Base-by-base conservation (phyloP, 2,888 invertebrate species). In the Hyposoter didymator region DNA sequence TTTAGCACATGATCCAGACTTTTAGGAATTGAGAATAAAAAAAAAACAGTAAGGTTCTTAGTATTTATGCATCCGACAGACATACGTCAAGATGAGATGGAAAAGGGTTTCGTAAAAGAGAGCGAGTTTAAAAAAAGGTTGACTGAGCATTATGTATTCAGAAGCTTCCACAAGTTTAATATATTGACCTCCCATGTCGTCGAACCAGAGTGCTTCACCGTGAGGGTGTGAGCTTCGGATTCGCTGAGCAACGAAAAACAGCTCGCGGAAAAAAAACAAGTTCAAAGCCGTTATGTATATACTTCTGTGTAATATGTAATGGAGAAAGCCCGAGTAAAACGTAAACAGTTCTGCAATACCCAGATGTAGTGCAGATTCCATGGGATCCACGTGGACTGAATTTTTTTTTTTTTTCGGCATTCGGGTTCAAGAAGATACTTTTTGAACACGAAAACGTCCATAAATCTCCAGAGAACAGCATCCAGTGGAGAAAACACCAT, bases 111-210 rank as follows among this genome's bases (percentile, higher is more conserved):
- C 4, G 22, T 47, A 7, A 69, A 6, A 32, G 52, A 35, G 52
- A 39, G 72, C 28, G 6, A 45, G 45, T 3, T 35, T 22, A 49
- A 28, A 17, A 32, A 72, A 10, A 17, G 62, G n/a, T 66, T 28
- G 28, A 32, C 19, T 35, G 64, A 80, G 78, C 82, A 86, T 88
- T 88, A 87, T 84, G 87, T 88, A 88, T 88, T 87, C 87, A 82
- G 74, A 83, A 85, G 76, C 64, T 84, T 84, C 45, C 78, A 52
- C 69, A 78, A 78, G 74, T 84, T 75, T 84, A 86, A 86, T 88
- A 82, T 86, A 87, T 88, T 87, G 87, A 88, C 86, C 84, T 82
- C 78, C 75, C 67, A 69, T 73, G 76, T 84, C 84, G 80, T 70
- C 80, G 76, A 84, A 72, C 78, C 14, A 17, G 59, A 81, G 67